Evolutionary conservation across 2,888 invertebrate genomes (phyloP).

Genomic region (Coenonympha glycerion): DNA sequence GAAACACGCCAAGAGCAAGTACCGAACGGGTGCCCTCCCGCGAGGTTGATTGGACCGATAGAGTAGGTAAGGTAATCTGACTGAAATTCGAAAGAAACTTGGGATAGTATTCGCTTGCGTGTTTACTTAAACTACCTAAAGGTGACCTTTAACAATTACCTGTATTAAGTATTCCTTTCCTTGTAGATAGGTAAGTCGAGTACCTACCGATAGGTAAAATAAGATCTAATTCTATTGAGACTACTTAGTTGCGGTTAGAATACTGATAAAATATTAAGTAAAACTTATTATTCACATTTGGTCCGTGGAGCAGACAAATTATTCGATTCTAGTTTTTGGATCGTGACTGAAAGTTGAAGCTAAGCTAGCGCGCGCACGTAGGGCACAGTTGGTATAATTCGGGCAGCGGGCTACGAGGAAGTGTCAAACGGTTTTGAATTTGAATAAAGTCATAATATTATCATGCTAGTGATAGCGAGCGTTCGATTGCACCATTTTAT

Average conservation of each 20-base stretch:
- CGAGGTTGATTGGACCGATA: no score
- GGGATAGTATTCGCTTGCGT: no score
- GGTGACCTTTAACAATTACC: no score
- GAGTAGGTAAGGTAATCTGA: no score
- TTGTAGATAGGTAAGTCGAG: no score
- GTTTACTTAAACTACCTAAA: no score
- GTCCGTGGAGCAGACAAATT: slow-evolving; percentile 21
- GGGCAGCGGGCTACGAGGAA: slow-evolving; percentile 3
- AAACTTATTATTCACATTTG: slow-evolving; percentile 17
- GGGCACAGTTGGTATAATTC: no score
- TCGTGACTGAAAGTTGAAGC: slow-evolving; percentile 23
- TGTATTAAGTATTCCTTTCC: no score
- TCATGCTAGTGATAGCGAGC: not conserved
- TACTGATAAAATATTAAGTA: not conserved
- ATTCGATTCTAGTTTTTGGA: slow-evolving; percentile 21
- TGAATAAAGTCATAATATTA: slow-evolving; percentile 11
- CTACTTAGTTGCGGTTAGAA: not conserved
- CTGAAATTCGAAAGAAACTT: no score
- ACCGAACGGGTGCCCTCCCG: no score
- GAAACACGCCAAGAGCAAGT: no score
- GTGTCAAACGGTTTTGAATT: slow-evolving; percentile 11
- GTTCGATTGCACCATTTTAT: slow-evolving; percentile 1
- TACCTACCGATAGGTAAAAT: no score
- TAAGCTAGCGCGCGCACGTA: not conserved
- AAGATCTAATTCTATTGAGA: not conserved